A percentile compares a stretch with the other conserved stretches of the same genome.
Evolutionary conservation across 2,888 invertebrate genomes (phyloP).

Genomic region (Lasius fuliginosus): DNA sequence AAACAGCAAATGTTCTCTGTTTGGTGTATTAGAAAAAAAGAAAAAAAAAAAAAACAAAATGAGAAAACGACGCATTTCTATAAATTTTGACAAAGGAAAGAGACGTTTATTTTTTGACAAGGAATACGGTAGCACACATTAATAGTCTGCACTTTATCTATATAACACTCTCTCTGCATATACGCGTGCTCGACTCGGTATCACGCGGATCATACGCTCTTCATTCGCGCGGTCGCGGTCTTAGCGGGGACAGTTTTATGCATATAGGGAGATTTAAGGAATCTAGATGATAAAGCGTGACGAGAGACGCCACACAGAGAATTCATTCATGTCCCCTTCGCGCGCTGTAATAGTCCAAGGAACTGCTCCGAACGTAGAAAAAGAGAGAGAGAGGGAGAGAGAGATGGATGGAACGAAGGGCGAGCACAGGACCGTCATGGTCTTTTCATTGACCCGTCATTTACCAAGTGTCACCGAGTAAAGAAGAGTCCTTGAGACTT

Average conservation of each 20-base stretch:
- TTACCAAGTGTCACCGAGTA: conserved; percentile 9
- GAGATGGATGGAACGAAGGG: conserved; percentile 52
- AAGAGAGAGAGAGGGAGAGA: neutral
- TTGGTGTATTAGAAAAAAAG: too few relatives aligned
- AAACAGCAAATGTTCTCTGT: too few relatives aligned
- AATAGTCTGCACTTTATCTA: neutral
- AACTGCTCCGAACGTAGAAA: neutral
- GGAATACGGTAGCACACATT: neutral
- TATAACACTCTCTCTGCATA: conserved; percentile 35
- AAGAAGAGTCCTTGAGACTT: conserved; percentile 5
- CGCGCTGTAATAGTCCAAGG: conserved; percentile 53
- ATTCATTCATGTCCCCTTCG: conserved; percentile 80
- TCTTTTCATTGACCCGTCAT: conserved; percentile 18
- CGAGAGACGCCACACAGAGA: conserved; percentile 74
- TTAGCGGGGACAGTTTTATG: conserved; percentile 72
- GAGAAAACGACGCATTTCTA: neutral
- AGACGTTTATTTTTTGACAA: neutral
- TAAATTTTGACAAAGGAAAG: neutral
- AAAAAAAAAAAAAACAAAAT: neutral
- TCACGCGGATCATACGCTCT: conserved; percentile 56
- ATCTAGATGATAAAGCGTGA: conserved; percentile 77
- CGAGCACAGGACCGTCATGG: neutral
- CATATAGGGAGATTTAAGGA: conserved; percentile 78
- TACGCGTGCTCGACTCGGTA: conserved; percentile 55
- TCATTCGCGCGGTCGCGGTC: neutral